Base-by-base conservation (phyloP, 2,113 vertebrate genomes). In the Podarcis raffonei region DNA sequence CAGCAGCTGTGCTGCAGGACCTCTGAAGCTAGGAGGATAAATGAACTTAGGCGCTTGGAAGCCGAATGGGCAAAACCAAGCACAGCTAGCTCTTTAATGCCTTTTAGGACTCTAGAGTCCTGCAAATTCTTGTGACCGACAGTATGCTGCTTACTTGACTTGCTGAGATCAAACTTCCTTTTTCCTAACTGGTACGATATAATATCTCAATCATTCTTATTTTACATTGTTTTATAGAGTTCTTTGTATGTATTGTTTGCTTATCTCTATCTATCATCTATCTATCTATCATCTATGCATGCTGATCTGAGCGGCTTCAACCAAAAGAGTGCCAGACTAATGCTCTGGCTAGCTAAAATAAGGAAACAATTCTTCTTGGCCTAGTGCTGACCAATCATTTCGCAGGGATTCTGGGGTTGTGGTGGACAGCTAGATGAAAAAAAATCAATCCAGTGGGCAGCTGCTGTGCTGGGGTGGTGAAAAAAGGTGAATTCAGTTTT, bases 31-130 rank as follows among this genome's bases (percentile, higher is more conserved):
- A 86, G 27, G 15, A 93, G 27, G 30, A 77, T 75, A 88, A 83
- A 68, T 77, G 62, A 68, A 88, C 59, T 35, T 69, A n/a, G 53
- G 59, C 27, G 42, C 77, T 83, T 53, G 25, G 42, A 91, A 90
- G 92, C 53, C 15, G 82, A 82, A 76, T 30, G 5, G 1, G 83
- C 76, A 92, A 89, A 93, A 92, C 0, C n/a, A 94, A 93, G 85
- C 69, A 85, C 53, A 90, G 69, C 7, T 0, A 0, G 57, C 84
- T 66, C 89, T 25, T 62, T 90, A 74, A 74, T 91, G 79, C 78
- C 82, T 0, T 88, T 80, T 83, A 68, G 80, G 84, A 86, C 87
- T 92, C 87, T 65, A 69, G 82, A 89, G 2, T 92, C 87, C 78
- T 93, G 89, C 80, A 90, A 39, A 91, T 81, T 15, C 42, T 15